Evolutionary conservation across 2,888 invertebrate genomes (phyloP), one percentile per base, ranked within the genome.

Genomic region (Sphecodes monilicornis): DNA sequence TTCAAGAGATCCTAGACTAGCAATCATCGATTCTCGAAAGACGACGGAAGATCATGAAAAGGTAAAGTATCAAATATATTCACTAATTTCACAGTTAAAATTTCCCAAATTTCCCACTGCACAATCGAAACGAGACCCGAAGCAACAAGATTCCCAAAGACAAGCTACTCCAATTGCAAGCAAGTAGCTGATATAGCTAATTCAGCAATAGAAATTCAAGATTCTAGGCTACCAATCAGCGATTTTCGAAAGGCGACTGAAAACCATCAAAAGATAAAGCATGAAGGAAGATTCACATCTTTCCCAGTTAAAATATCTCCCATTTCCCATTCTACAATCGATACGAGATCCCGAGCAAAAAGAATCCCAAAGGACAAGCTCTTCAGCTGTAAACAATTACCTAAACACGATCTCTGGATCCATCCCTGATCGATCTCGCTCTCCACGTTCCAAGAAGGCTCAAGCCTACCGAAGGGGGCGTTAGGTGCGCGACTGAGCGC

Each of bases 401-500:
- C 50, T 50, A 50, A 50, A 26, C 11, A 57, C 57, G 57, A 13
- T 57, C 26, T 16, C 26, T 16, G 11, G 26, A 29, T 60, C 13
- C 13, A 13, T 16, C 11, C 2, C 26, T 6, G 16, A 16, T 60
- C 16, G 29, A 60, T 60, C 29, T 29, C 5, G 11, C 26, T 16
- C 5, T 16, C 4, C n/a, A 22, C 68, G 39, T 68, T n/a, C 68
- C n/a, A 39, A 1, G 68, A 39, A 68, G n/a, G 10, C 39, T 4
- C 1, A 1, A 13, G 68, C 1, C 68, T 10, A 10, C n/a, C 68
- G 39, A 68, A 36, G 64, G 18, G 18, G 32, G 32, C 32, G 32
- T 64, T 22, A 11, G 36, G 39, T 68, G 39, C 22, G 11, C 68
- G 36, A 69, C 3, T n/a, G 70, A 50, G 64, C 39, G 75, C 75